These are phyloP conservation scores for Tragelaphus oryx DNA, from an alignment of 2,797 vertebrate genomes.

Conservation along the genomic window DNA sequence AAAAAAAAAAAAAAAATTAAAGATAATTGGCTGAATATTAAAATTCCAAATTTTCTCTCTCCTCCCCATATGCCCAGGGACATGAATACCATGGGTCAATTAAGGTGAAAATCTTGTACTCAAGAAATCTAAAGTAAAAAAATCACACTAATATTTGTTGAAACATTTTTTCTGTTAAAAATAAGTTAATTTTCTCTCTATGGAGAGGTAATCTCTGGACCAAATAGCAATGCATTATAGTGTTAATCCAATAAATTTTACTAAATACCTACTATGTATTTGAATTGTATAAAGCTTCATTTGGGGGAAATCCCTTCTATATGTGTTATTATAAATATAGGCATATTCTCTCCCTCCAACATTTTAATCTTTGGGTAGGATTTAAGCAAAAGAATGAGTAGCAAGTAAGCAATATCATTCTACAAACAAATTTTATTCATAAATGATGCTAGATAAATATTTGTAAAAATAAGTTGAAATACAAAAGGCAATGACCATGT, in stretches of 20 bases:
- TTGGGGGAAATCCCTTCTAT: neutral
- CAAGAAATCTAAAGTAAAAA: neutral
- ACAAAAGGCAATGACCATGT: neutral
- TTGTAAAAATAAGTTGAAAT: neutral
- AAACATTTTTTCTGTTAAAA: neutral
- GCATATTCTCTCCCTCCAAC: neutral
- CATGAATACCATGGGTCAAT: neutral
- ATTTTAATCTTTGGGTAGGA: neutral
- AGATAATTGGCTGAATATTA: constrained; percentile 14
- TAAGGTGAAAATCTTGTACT: neutral
- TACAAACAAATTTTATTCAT: neutral
- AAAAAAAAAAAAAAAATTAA: neutral
- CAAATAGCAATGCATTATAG: neutral
- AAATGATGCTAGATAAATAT: neutral
- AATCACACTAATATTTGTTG: neutral
- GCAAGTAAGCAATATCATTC: neutral
- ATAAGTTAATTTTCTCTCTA: neutral
- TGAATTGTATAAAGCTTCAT: neutral
- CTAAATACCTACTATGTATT: neutral
- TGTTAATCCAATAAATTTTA: neutral
- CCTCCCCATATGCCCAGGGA: neutral
- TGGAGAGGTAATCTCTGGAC: neutral
- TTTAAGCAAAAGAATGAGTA: neutral
- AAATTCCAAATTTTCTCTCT: neutral
- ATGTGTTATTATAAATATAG: neutral